phyloP scores from a whole-genome alignment of 2,888 invertebrate genomes.

The Dynastes tityus region DNA sequence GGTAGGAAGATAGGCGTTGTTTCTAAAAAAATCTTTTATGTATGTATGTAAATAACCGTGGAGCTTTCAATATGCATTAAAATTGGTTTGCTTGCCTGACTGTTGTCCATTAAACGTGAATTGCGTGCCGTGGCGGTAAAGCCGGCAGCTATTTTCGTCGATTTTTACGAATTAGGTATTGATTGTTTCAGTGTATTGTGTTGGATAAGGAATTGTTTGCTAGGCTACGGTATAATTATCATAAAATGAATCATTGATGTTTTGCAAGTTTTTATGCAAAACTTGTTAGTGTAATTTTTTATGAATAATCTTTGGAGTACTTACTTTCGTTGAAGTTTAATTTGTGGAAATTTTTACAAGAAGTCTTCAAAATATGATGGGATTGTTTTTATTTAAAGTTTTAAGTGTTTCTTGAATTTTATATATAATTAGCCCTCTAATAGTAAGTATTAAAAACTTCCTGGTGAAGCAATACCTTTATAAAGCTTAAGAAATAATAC shows the following conservation, averaged over 20 bases:
- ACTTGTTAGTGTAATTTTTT: background rate
- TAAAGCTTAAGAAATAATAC: no score
- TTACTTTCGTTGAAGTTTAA: no score
- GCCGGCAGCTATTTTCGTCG: conserved; percentile 4
- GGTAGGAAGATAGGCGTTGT: no score
- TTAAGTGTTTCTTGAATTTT: no score
- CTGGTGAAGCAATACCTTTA: no score
- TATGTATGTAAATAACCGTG: background rate
- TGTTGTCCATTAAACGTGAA: conserved; percentile 1
- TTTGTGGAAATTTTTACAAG: no score
- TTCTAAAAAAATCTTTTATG: background rate
- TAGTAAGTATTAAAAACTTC: no score
- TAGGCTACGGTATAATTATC: background rate
- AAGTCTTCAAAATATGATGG: no score
- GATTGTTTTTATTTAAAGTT: no score
- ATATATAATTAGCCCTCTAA: no score
- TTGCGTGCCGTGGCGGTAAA: background rate
- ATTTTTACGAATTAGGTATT: conserved; percentile 23
- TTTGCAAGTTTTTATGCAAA: no score
- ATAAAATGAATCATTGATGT: background rate
- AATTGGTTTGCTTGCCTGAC: conserved; percentile 21
- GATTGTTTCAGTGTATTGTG: background rate
- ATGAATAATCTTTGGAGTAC: background rate
- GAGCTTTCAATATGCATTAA: conserved; percentile 16
- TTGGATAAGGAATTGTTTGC: no score